phyloP scores from a whole-genome alignment of 2,797 vertebrate genomes.

The Jordanella pulchra region DNA sequence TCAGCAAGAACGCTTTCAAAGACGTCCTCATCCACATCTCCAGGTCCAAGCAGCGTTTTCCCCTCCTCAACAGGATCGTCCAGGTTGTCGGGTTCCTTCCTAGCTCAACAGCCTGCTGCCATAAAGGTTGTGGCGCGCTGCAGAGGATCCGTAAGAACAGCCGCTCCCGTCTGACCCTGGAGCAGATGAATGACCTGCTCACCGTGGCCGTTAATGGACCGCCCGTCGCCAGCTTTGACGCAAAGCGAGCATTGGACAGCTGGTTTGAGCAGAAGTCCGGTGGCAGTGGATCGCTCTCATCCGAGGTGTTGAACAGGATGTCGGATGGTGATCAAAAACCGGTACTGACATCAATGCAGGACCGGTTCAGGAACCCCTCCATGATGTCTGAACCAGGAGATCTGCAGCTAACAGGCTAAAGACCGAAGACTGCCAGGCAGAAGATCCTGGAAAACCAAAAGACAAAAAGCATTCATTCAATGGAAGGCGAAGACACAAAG shows the following conservation, averaged over 20 bases:
- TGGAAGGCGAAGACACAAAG: not conserved
- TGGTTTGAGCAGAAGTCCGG: conserved; percentile 98
- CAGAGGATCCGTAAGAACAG: conserved; percentile 90
- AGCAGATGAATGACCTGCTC: conserved; percentile 93
- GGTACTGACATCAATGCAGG: conserved; percentile 84
- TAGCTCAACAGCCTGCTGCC: conserved; percentile 89
- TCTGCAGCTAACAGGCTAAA: not conserved
- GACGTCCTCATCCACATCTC: conserved; percentile 90
- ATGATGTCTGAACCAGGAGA: conserved; percentile 79
- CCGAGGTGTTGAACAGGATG: conserved; percentile 89
- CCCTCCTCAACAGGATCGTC: conserved; percentile 87
- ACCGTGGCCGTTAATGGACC: conserved; percentile 90
- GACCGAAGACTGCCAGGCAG: not conserved
- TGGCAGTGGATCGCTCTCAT: conserved; percentile 85
- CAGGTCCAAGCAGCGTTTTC: conserved; percentile 92
- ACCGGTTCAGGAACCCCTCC: conserved; percentile 91
- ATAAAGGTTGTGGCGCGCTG: conserved; percentile 87
- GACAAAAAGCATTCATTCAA: not conserved
- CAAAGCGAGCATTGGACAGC: conserved; percentile 92
- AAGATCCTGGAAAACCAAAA: not conserved
- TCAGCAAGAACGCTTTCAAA: conserved; percentile 90
- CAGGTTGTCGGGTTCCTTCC: conserved; percentile 91
- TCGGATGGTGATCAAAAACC: conserved; percentile 87
- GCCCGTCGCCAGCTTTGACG: conserved; percentile 88
- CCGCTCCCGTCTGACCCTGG: conserved; percentile 89